Base-by-base conservation (phyloP, 2,888 invertebrate genomes). In the Xylocampa areola region DNA sequence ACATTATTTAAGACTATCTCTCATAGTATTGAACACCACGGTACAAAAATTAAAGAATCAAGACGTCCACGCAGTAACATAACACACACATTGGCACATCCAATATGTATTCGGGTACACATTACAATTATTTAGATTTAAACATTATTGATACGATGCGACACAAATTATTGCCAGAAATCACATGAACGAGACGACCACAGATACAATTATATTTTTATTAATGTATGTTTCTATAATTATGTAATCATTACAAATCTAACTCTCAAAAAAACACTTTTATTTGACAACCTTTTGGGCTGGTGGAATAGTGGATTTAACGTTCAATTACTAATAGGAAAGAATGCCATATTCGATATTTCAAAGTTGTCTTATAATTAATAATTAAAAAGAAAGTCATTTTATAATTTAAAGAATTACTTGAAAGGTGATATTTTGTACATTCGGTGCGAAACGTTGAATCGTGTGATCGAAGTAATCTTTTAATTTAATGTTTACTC, bases 121-220 rank as follows among this genome's bases (percentile, higher is more conserved):
- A 8, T 52, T 29, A 43, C 37, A 49, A 45, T 35, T 7, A 41
- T 37, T 33, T 29, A 40, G 25, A 51, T 33, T n/a, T 33, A 47
- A 45, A 48, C 35, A 33, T 10, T 44, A 30, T 45, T 25, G 27
- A 48, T 33, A 50, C 14, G 14, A 50, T 25, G 68, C 51, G 39
- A 72, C 76, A 68, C 47, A 53, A 49, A 75, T 68, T 65, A 77
- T 76, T 76, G 78, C 64, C 72, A 51, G 47, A 36, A 33, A 60
- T 75, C 69, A 72, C 64, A 51, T 44, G 30, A 51, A n/a, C 13
- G 27, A 43, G 21, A 45, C 36, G 21, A 66, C 6, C 32, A 49
- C 32, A 32, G 14, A 17, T 23, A 68, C 5, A 7, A 49, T 27
- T 13, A 16, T 5, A 40, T 2, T 27, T 3, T 13, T 8, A 39